Percentiles rank a stretch among this genome's conserved stretches.
Conservation (phyloP, 2,888 invertebrate genomes). For the Sesia apiformis region DNA sequence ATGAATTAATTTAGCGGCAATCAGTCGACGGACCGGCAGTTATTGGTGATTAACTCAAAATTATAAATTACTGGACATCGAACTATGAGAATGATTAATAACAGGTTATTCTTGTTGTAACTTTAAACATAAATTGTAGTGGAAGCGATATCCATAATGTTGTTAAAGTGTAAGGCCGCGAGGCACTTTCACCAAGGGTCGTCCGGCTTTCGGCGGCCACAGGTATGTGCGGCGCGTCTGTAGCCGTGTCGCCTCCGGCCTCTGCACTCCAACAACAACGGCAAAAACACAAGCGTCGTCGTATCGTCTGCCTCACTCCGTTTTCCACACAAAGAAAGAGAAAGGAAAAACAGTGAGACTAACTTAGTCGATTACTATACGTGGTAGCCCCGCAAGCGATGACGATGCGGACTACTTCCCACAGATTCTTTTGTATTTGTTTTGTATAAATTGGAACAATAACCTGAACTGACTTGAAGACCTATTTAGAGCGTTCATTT, state of each 20-base stretch:
- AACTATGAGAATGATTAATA: background rate
- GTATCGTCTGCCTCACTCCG: constrained; percentile 34
- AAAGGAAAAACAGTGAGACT: constrained; percentile 37
- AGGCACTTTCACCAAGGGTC: constrained; percentile 65
- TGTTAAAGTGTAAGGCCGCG: constrained; percentile 29
- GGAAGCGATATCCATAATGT: constrained; percentile 22
- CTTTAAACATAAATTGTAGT: constrained; percentile 1
- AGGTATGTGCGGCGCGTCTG: constrained; percentile 35
- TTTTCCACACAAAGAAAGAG: constrained; percentile 28
- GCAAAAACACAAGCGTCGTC: constrained; percentile 3
- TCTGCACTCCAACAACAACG: background rate
- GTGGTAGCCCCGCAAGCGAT: constrained; percentile 22
- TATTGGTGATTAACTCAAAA: background rate
- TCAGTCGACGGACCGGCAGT: background rate
- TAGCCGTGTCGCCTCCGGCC: constrained; percentile 13
- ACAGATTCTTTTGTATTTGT: constrained; percentile 22
- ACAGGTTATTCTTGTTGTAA: background rate
- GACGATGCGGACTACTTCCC: constrained; percentile 56
- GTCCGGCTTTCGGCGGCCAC: constrained; percentile 44
- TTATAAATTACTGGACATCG: background rate
- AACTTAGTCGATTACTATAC: constrained; percentile 21
- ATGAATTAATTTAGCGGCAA: background rate
- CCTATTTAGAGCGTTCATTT: background rate
- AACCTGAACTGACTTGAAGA: background rate
- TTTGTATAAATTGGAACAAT: constrained; percentile 10